phyloP scores from a whole-genome alignment of 2,797 vertebrate species.

The Coreius guichenoti region DNA sequence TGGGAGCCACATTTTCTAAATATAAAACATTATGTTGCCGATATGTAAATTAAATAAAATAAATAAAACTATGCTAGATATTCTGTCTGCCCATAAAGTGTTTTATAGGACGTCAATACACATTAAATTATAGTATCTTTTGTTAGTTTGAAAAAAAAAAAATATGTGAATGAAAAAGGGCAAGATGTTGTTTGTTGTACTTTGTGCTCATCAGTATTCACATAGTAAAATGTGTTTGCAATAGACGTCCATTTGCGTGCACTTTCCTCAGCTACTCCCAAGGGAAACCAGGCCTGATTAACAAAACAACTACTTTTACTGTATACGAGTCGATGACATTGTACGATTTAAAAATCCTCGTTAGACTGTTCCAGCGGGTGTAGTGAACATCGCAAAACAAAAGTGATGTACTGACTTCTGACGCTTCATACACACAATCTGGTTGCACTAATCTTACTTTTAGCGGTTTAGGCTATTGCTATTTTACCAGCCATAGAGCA shows the following conservation, averaged over 20 bases:
- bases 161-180: background rate
- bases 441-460: background rate
- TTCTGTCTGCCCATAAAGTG: background rate
- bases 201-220: background rate
- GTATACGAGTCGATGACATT: background rate
- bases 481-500: background rate
- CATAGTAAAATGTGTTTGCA: background rate
- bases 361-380: background rate
- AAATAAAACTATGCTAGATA: background rate
- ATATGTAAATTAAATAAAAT: background rate
- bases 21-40: background rate
- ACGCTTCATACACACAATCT: background rate
- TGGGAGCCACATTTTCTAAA: background rate
- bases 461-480: background rate
- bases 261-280: background rate
- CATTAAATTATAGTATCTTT: background rate
- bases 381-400: background rate
- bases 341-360: background rate
- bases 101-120: background rate
- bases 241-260: background rate
- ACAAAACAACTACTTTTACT: conserved; percentile 12
- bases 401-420: background rate
- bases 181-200: background rate
- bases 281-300: background rate
- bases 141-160: background rate